Evolutionary conservation across 2,888 invertebrate species (phyloP), one percentile per base, ranked within the genome.

Genomic region (Cryptus armator): DNA sequence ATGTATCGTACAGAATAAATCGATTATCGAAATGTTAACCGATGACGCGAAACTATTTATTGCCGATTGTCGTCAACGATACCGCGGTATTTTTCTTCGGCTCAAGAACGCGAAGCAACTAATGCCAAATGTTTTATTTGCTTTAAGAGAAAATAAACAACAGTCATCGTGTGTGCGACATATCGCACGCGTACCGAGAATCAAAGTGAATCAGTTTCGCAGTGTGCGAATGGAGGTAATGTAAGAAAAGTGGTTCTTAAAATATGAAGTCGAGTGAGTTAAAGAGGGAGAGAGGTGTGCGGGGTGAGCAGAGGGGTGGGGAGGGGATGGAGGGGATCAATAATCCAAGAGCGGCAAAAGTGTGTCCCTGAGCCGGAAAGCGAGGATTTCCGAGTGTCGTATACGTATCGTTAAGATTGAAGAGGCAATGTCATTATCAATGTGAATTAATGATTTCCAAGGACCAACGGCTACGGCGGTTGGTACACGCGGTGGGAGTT

Each of bases 401-500:
- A 48, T 64, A 14, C 37, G 19, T 44, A 51, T 10, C 56, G 56
- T 56, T 56, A 43, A 66, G 19, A 66, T 10, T 37, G 51, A 29
- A 19, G 66, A 75, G 78, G 72, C 75, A 85, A 85, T 85, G 81
- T 85, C 83, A 85, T 82, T 85, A 85, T 79, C 85, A 85, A 82
- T 79, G 75, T 79, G 83, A 83, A 83, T 85, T 80, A 85, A 85
- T 85, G 83, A 83, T 83, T 71, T 74, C 79, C 85, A 85, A 85
- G 85, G 81, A 83, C 83, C 71, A 43, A 67, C 37, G 37, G 2
- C 37, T 37, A 37, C 37, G 37, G 37, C 37, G 37, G 5, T 37
- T 9, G 37, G 37, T 37, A 77, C 19, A 75, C 56, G 53, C 29
- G 43, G 81, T 80, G 72, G 81, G 71, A 70, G 68, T 59, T 72